Percentiles rank a stretch among this genome's conserved stretches.
These are phyloP conservation scores for Epicampocera succincta DNA, from an alignment of 2,888 invertebrate genomes.

Conservation along the genomic window DNA sequence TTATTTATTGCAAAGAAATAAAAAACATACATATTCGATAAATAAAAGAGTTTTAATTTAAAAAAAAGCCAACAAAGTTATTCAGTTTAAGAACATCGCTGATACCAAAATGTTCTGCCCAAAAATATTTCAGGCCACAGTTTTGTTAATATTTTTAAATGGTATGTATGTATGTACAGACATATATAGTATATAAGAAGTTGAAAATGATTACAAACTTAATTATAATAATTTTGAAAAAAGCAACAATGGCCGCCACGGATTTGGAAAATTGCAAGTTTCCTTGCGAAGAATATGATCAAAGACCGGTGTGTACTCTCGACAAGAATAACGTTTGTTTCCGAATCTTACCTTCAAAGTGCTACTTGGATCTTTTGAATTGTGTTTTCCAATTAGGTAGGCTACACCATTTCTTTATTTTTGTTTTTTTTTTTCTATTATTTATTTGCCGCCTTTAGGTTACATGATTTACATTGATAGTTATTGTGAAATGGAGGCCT, in stretches of 20 bases:
- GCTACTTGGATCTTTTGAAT: slow-evolving; percentile 16
- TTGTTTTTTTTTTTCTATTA: neutral
- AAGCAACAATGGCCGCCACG: too few relatives aligned
- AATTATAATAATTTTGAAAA: too few relatives aligned
- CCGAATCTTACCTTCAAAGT: slow-evolving; percentile 16
- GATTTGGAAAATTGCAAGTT: neutral
- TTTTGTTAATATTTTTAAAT: neutral
- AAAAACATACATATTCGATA: neutral
- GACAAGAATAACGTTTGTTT: slow-evolving; percentile 20
- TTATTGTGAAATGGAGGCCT: slow-evolving; percentile 20
- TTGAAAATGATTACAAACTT: too few relatives aligned
- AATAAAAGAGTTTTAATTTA: too few relatives aligned
- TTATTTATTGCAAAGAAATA: too few relatives aligned
- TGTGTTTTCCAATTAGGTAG: slow-evolving; percentile 35
- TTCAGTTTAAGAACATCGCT: slow-evolving; percentile 24
- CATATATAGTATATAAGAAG: too few relatives aligned
- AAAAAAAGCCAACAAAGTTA: neutral
- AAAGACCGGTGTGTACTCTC: slow-evolving; percentile 28
- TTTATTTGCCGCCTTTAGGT: neutral
- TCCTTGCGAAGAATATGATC: slow-evolving; percentile 4
- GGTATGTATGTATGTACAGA: too few relatives aligned
- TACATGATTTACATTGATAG: neutral
- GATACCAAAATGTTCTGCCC: slow-evolving; percentile 27
- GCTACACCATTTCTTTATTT: neutral
- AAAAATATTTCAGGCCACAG: neutral